Conservation (phyloP, 2,888 invertebrate genomes). For the Chrysodeixis includens region DNA sequence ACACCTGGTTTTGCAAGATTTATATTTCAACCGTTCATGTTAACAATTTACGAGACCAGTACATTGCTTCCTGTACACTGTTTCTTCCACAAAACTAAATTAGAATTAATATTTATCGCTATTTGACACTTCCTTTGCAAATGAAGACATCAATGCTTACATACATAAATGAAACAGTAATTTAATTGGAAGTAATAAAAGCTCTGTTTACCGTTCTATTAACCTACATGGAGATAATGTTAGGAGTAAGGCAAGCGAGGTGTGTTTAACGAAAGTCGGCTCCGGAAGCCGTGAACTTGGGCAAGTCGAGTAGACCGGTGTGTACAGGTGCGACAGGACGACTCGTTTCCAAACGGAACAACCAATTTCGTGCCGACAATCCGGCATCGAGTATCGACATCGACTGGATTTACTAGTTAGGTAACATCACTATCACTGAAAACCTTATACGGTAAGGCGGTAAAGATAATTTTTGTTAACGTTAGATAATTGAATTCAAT, state of each 20-base stretch:
- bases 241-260: slow-evolving; percentile 23
- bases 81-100: background rate
- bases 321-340: slow-evolving; percentile 61
- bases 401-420: slow-evolving; percentile 39
- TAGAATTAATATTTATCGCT: background rate
- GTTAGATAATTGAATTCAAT: slow-evolving; percentile 5
- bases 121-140: background rate
- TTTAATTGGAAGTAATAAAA: background rate
- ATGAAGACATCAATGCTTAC: background rate
- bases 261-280: slow-evolving; percentile 51
- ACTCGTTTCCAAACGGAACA: slow-evolving; percentile 76
- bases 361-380: slow-evolving; percentile 66
- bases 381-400: slow-evolving; percentile 56
- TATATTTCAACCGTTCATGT: background rate
- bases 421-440: slow-evolving; percentile 44
- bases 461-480: slow-evolving; percentile 4
- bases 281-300: slow-evolving; percentile 58
- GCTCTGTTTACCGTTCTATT: slow-evolving; percentile 12
- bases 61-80: background rate
- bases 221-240: slow-evolving; percentile 33
- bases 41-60: background rate
- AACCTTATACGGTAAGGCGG: slow-evolving; percentile 12
- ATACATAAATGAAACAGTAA: background rate
- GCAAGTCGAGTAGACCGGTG: slow-evolving; percentile 44
- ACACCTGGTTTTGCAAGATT: background rate